Percentiles rank a stretch among this genome's conserved stretches.
phyloP scores from a whole-genome alignment of 2,113 vertebrate species.

The Seriola rivoliana region DNA sequence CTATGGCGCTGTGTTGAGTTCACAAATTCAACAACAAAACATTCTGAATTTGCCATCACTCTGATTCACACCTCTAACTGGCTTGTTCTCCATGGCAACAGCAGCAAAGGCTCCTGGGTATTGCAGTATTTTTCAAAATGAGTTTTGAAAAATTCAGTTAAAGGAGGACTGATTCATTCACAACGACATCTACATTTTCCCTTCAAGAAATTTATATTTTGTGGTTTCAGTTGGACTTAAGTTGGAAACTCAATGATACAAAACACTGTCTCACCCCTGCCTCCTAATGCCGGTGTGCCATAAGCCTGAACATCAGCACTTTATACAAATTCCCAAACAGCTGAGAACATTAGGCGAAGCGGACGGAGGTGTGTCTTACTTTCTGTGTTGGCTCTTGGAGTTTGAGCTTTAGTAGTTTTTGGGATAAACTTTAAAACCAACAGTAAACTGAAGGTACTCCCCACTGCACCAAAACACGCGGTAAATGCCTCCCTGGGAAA shows the following conservation, averaged over 20 bases:
- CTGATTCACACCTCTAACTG: no score
- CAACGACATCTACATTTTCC: no score
- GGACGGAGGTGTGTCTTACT: conserved; percentile 74
- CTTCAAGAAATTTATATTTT: not conserved
- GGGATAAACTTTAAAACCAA: conserved; percentile 89
- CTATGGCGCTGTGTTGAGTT: no score
- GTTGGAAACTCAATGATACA: not conserved
- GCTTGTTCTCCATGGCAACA: no score
- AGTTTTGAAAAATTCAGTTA: no score
- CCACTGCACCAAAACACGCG: conserved; percentile 79
- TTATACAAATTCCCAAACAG: conserved; percentile 3
- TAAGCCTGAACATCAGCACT: not conserved
- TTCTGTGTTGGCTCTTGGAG: conserved; percentile 19
- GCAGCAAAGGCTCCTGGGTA: no score
- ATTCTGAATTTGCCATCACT: no score
- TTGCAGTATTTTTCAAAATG: no score
- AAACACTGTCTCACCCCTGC: no score
- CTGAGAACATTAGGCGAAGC: not conserved
- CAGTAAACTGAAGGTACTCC: conserved; percentile 83
- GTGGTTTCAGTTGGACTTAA: not conserved
- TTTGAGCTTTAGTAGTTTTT: conserved; percentile 82
- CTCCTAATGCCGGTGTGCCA: not conserved
- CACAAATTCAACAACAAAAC: no score
- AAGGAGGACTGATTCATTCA: no score
- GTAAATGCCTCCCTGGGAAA: conserved; percentile 86